A percentile compares a stretch with the other conserved stretches of the same genome.
Conservation (phyloP, 2,113 vertebrate genomes). For the Pachycephala philippinensis region DNA sequence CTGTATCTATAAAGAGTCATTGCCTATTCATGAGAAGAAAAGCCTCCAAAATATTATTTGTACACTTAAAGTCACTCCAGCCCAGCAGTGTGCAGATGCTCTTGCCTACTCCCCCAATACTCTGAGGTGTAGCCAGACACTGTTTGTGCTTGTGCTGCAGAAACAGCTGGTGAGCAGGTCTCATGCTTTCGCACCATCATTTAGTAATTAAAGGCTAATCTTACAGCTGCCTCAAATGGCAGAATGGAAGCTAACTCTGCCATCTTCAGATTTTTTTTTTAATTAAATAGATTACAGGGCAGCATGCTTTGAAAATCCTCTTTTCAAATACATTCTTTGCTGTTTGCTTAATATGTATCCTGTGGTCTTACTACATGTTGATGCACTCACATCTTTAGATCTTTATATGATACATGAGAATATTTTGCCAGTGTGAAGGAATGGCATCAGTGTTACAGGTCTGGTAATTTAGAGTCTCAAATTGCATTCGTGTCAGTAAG, state of each 20-base stretch:
- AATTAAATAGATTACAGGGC: not conserved
- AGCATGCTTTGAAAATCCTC: not conserved
- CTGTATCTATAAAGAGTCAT: not conserved
- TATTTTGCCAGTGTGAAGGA: not conserved
- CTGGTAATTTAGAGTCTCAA: not conserved
- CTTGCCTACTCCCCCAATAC: rapidly evolving
- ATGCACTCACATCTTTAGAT: not conserved
- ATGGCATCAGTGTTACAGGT: not conserved
- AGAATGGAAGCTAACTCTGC: not conserved
- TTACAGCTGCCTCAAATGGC: not conserved
- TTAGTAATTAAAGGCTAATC: not conserved
- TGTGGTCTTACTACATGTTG: not conserved
- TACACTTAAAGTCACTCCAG: not conserved
- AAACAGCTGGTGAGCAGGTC: not conserved
- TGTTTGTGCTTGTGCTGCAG: not conserved
- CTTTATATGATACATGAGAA: not conserved
- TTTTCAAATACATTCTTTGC: not conserved
- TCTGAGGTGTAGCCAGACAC: not conserved
- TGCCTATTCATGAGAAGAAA: not conserved
- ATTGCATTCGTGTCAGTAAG: not conserved
- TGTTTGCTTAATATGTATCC: not conserved
- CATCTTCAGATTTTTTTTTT: not conserved
- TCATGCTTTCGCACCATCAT: not conserved
- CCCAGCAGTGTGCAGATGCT: not conserved
- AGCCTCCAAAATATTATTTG: not conserved